Conservation (phyloP, 2,113 vertebrate genomes). For the Hemiprocne comata region DNA sequence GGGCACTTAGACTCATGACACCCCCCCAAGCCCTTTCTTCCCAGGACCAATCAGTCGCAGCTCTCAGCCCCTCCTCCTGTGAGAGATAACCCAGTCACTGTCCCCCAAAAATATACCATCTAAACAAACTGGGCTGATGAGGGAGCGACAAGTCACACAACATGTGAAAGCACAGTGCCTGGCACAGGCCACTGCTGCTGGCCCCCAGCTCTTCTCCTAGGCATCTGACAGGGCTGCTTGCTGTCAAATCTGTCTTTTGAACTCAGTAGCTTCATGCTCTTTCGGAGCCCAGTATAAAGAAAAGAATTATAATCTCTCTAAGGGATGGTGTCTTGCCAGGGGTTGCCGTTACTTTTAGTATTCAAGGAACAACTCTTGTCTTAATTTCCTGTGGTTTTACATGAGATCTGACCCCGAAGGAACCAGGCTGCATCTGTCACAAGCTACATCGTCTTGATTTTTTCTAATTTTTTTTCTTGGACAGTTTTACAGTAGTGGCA, state of each 20-base stretch:
- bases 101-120: neutral
- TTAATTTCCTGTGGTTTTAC: slow-evolving; percentile 47
- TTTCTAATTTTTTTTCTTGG: neutral
- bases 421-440: neutral
- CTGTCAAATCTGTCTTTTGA: neutral
- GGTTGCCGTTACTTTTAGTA: neutral
- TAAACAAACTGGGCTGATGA: neutral
- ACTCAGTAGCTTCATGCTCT: neutral
- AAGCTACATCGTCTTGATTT: neutral
- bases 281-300: neutral
- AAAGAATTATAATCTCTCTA: neutral
- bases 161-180: neutral
- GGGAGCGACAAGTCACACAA: neutral
- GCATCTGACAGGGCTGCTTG: neutral
- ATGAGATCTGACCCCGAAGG: neutral
- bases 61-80: neutral
- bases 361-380: slow-evolving; percentile 20
- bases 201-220: neutral
- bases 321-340: neutral
- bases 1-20: neutral
- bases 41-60: neutral
- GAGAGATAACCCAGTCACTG: neutral
- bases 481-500: neutral
- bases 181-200: neutral
- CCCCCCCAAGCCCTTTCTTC: neutral